These are phyloP conservation scores for Chaitophorus viminalis DNA, from an alignment of 2,888 invertebrate species.

Conservation along the genomic window DNA sequence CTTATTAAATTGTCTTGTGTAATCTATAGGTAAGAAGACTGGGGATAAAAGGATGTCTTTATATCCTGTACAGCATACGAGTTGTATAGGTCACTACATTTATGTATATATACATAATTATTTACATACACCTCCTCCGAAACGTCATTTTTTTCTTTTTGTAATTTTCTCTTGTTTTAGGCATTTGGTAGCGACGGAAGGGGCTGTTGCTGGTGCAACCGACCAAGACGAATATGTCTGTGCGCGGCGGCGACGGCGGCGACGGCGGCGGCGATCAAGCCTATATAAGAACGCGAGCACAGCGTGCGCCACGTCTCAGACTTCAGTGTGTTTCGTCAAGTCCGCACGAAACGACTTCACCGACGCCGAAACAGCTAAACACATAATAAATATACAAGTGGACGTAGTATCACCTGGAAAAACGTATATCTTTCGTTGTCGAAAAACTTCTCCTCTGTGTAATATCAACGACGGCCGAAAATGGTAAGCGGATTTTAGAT, in stretches of 20 bases:
- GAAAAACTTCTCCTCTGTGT: not conserved
- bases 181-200: conserved; percentile 39
- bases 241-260: not conserved
- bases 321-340: conserved; percentile 48
- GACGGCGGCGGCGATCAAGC: not conserved
- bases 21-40: not conserved
- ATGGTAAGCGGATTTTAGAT: conserved; percentile 18
- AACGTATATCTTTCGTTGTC: not conserved
- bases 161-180: not conserved
- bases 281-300: conserved; percentile 47
- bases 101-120: not conserved
- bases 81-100: not conserved
- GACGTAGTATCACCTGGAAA: not conserved
- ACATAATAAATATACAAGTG: not conserved
- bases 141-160: not conserved
- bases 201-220: conserved; percentile 53
- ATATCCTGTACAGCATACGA: not conserved
- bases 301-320: conserved; percentile 37
- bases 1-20: no score
- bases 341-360: conserved; percentile 9
- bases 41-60: not conserved
- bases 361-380: not conserved
- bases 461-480: not conserved
- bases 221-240: conserved; percentile 38
- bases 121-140: conserved; percentile 20